Conservation (phyloP, 2,888 invertebrate genomes). For the Eristalinus sepulchralis region DNA sequence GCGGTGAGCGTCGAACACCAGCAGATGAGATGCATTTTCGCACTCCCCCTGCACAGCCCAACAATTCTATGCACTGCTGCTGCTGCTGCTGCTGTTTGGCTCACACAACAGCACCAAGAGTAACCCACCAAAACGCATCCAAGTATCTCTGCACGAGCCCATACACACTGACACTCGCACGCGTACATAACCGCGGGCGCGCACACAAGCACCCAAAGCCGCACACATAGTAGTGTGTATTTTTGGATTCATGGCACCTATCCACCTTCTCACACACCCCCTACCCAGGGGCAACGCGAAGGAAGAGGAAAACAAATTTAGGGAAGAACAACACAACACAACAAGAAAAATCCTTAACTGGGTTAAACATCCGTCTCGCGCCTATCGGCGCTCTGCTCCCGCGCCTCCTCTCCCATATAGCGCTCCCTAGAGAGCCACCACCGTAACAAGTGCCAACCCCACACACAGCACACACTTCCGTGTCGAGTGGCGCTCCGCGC, state of each 20-base stretch:
- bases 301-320: not conserved
- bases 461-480: not conserved
- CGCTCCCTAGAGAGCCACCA: not conserved
- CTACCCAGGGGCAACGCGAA: conserved; percentile 19
- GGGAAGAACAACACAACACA: not conserved
- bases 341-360: conserved; percentile 21
- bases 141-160: not conserved
- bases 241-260: conserved; percentile 63
- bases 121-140: not conserved
- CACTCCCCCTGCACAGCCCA: not conserved
- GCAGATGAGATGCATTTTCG: conserved; percentile 33
- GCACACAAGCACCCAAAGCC: conserved; percentile 1
- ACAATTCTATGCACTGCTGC: not conserved
- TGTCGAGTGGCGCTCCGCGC: not conserved
- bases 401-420: not conserved
- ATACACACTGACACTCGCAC: conserved; percentile 1
- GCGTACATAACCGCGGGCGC: not conserved
- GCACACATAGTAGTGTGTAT: conserved; percentile 39
- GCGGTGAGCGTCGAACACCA: not conserved
- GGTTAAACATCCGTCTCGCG: conserved; percentile 37
- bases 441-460: conserved; percentile 5
- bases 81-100: not conserved
- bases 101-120: not conserved
- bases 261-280: conserved; percentile 13
- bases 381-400: not conserved